Evolutionary conservation across 2,113 vertebrate genomes (phyloP), one percentile per base, ranked within the genome.

Genomic region (Colius striatus): DNA sequence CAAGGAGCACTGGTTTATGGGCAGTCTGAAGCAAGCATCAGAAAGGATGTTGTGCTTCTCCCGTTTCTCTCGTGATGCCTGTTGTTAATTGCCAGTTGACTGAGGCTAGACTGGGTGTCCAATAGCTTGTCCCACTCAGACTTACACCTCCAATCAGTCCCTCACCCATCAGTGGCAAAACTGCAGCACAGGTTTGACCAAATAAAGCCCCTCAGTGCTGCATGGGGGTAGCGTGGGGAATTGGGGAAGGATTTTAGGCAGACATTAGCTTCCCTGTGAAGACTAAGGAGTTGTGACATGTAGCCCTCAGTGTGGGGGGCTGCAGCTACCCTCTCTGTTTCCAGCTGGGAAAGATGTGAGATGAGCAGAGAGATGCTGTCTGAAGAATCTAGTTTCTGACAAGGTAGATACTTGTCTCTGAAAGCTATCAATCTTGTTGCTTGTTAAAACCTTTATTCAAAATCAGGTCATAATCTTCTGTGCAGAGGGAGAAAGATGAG

Each of bases 41-140:
- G 65, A 80, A 83, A 12, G 38, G 0, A 23, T 45, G 27, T 63
- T 90, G n/a, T n/a, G n/a, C n/a, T n/a, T n/a, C n/a, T n/a, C n/a
- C n/a, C n/a, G n/a, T n/a, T n/a, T n/a, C n/a, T n/a, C n/a, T n/a
- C n/a, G n/a, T 41, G 34, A 22, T 88, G 30, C 22, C 25, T 0
- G 0, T 43, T 6, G 10, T 60, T 65, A 30, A 30, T 23, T 2
- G 1, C 16, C 3, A 2, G 13, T 43, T 88, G 53, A 61, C 36
- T 10, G 10, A 78, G 53, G 61, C 17, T 30, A 70, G 17, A 11
- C 45, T 38, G 9, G 21, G 8, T 74, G 17, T 91, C 27, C 1
- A 1, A 1, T 11, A 53, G 60, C 34, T 76, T 0, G 0, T 12
- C 25, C 22, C 60, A 47, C 43, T 19, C 58, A 62, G 47, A 12